Evolutionary conservation across 2,797 vertebrate genomes (phyloP).

Genomic region (Microctenopoma lineatum): DNA sequence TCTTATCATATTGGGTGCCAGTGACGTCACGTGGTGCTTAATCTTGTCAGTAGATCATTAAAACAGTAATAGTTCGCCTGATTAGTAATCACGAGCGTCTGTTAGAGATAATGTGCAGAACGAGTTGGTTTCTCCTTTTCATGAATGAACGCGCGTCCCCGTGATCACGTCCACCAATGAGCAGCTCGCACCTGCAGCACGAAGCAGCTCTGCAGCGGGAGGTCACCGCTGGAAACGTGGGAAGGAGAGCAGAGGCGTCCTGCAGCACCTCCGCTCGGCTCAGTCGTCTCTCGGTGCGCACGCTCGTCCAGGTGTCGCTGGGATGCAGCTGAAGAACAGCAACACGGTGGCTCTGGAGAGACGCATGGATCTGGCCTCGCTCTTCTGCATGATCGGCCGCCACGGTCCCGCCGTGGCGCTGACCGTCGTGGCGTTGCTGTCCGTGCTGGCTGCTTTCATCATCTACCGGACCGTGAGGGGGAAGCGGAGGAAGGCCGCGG

Average conservation of each 20-base stretch:
- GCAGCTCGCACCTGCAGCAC: slow-evolving; percentile 68
- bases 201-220: slow-evolving; percentile 74
- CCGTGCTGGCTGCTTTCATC: slow-evolving; percentile 73
- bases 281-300: neutral
- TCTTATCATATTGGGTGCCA: too few relatives aligned
- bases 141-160: slow-evolving; percentile 64
- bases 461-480: slow-evolving; percentile 75
- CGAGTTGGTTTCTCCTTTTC: slow-evolving; percentile 22
- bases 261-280: slow-evolving; percentile 4
- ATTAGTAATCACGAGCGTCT: neutral
- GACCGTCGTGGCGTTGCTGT: slow-evolving; percentile 64
- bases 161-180: slow-evolving; percentile 69
- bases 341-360: slow-evolving; percentile 64
- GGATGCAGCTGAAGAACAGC: slow-evolving; percentile 63
- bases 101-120: neutral
- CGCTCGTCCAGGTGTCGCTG: too few relatives aligned
- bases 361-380: slow-evolving; percentile 72
- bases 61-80: neutral
- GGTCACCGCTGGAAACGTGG: slow-evolving; percentile 50
- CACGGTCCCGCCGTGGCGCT: slow-evolving; percentile 77
- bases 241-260: slow-evolving; percentile 15
- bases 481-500: slow-evolving; percentile 68
- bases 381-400: slow-evolving; percentile 75
- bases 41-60: too few relatives aligned
- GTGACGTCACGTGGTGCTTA: too few relatives aligned